These are phyloP conservation scores for Stichodactyla helianthus DNA, from an alignment of 64 coral and sea anemone species.

Conservation along the genomic window DNA sequence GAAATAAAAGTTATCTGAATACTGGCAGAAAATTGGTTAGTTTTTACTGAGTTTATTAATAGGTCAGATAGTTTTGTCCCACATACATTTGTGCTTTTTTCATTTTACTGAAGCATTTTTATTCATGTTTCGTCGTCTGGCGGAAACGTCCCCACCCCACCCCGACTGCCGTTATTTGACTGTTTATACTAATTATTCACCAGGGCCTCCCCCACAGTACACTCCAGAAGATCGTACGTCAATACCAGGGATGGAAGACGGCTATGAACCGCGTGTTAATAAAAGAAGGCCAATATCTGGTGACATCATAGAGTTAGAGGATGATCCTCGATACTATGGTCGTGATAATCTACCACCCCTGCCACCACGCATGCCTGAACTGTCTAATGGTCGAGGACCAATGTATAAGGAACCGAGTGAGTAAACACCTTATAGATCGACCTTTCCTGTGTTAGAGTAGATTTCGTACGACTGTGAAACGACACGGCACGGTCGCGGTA, in stretches of 20 bases:
- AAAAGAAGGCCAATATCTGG: slow-evolving; percentile 33
- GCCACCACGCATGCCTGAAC: slow-evolving; percentile 74
- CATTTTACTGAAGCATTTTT: background rate
- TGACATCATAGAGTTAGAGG: slow-evolving; percentile 46
- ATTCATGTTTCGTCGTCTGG: background rate
- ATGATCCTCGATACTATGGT: slow-evolving; percentile 25
- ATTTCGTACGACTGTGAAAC: no score
- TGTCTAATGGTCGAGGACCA: slow-evolving; percentile 24
- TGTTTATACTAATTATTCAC: background rate
- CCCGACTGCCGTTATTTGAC: background rate
- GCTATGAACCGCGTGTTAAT: slow-evolving; percentile 20
- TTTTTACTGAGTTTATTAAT: background rate
- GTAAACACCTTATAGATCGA: background rate
- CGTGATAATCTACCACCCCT: slow-evolving; percentile 59
- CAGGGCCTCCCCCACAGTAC: slow-evolving; percentile 89
- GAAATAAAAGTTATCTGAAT: background rate
- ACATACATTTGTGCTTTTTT: background rate
- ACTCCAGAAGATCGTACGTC: slow-evolving; percentile 58
- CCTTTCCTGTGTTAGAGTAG: no score
- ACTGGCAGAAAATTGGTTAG: background rate
- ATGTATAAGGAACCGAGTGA: slow-evolving; percentile 53
- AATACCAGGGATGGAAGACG: slow-evolving; percentile 43
- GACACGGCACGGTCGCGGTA: no score
- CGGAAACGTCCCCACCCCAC: background rate
- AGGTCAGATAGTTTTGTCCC: background rate